phyloP scores from a whole-genome alignment of 2,113 vertebrate species.

The Platichthys flesus region DNA sequence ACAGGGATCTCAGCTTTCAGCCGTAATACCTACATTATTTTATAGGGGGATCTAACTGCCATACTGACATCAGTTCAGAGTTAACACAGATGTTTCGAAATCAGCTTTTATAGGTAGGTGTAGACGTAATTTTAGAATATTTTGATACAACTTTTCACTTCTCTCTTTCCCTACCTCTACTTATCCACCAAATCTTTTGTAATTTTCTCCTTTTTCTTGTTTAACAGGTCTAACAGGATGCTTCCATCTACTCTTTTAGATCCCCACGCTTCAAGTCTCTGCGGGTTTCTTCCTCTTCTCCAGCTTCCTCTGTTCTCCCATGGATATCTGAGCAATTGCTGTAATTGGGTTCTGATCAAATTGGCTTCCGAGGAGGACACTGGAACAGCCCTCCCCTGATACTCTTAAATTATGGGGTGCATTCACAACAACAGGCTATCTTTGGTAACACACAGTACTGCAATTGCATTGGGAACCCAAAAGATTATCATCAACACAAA shows the following conservation, averaged over 20 bases:
- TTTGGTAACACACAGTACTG: slow-evolving; percentile 40
- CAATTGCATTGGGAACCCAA: slow-evolving; percentile 27
- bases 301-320: slow-evolving; percentile 41
- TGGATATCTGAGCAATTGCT: slow-evolving; percentile 60
- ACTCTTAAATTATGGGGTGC: slow-evolving; percentile 34
- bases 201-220: slow-evolving; percentile 24
- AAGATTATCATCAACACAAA: slow-evolving; percentile 15
- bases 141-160: slow-evolving; percentile 1
- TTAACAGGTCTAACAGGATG: slow-evolving; percentile 1
- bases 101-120: no score
- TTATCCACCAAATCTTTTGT: slow-evolving; percentile 34
- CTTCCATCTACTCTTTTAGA: slow-evolving; percentile 36
- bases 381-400: slow-evolving; percentile 35
- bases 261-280: slow-evolving; percentile 19
- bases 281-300: slow-evolving; percentile 24
- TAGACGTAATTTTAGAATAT: background rate
- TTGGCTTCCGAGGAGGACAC: slow-evolving; percentile 42
- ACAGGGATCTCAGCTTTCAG: no score
- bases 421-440: slow-evolving; percentile 39
- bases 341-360: slow-evolving; percentile 70
- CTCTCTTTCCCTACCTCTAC: slow-evolving; percentile 4
- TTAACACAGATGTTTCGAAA: no score
- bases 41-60: no score
- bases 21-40: no score
- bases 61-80: no score